phyloP scores from a whole-genome alignment of 2,797 vertebrate genomes.

The Anguilla anguilla region DNA sequence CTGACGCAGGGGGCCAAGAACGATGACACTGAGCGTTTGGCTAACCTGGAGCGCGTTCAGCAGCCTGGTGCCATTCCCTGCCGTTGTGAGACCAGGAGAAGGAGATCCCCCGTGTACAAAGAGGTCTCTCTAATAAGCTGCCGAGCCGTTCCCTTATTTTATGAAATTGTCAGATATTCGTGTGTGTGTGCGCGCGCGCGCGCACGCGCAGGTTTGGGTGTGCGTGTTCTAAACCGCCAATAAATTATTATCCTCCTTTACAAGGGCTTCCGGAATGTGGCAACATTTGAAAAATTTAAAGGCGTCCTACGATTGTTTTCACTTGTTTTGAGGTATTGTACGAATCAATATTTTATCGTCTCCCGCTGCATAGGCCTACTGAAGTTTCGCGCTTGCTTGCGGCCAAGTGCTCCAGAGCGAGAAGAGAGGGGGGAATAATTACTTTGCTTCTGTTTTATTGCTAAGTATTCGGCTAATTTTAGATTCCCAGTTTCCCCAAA shows the following conservation, averaged over 20 bases:
- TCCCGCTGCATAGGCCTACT: not conserved
- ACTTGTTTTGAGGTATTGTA: not conserved
- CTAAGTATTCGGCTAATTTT: slow-evolving; percentile 10
- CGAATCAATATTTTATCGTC: slow-evolving; percentile 1
- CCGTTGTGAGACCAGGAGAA: not conserved
- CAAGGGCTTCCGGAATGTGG: not conserved
- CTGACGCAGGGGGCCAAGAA: slow-evolving; percentile 25
- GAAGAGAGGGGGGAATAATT: not conserved
- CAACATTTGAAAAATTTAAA: slow-evolving; percentile 8
- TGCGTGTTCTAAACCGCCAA: not conserved
- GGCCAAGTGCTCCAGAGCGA: not conserved
- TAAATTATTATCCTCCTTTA: slow-evolving; percentile 8
- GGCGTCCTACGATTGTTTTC: not conserved
- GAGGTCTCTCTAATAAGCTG: not conserved
- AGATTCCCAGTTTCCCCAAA: not conserved
- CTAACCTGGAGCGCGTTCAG: not conserved
- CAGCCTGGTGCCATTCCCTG: not conserved
- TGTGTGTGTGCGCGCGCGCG: not conserved
- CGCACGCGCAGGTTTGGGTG: not conserved
- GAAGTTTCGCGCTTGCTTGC: not conserved
- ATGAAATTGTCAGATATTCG: not conserved
- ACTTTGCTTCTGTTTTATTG: not conserved
- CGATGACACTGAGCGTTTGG: slow-evolving; percentile 27
- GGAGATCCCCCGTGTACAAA: not conserved
- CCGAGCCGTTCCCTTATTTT: not conserved